Percentiles rank a stretch among this genome's conserved stretches.
Evolutionary conservation across 2,113 vertebrate species (phyloP).

Genomic region (Crotalus tigris): DNA sequence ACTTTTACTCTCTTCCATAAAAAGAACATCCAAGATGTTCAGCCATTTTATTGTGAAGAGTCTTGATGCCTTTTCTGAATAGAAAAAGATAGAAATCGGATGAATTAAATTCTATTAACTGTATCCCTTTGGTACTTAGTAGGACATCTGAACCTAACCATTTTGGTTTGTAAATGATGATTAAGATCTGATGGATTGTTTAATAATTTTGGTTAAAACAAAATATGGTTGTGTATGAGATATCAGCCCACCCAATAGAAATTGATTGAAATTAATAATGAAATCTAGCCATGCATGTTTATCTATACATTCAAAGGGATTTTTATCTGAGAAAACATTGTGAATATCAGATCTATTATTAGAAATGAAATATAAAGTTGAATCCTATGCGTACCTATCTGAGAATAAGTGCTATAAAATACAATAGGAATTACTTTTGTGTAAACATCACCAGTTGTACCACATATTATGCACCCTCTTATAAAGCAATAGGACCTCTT

Average conservation of each 20-base stretch:
- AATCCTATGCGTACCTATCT: not conserved
- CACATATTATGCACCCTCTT: not conserved
- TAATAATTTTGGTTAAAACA: not conserved
- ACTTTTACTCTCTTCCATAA: not conserved
- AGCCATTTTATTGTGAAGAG: not conserved
- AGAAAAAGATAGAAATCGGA: not conserved
- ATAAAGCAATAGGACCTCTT: not conserved
- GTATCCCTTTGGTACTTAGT: not conserved
- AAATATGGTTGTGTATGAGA: not conserved
- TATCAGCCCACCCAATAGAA: not conserved
- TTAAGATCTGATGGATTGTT: not conserved
- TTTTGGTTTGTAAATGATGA: not conserved
- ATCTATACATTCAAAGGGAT: not conserved
- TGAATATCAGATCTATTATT: not conserved
- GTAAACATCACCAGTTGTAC: not conserved
- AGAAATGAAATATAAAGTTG: not conserved
- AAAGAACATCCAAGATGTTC: not conserved
- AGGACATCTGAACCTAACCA: not conserved
- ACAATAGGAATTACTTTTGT: not conserved
- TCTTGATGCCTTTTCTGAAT: not conserved
- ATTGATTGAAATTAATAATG: not conserved
- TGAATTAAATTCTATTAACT: not conserved
- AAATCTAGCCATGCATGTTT: not conserved
- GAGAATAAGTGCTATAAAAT: not conserved
- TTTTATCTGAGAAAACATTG: not conserved